Percentiles rank a stretch among this genome's conserved stretches.
Conservation (phyloP, 2,888 invertebrate species). For the Axea sp. region DNA sequence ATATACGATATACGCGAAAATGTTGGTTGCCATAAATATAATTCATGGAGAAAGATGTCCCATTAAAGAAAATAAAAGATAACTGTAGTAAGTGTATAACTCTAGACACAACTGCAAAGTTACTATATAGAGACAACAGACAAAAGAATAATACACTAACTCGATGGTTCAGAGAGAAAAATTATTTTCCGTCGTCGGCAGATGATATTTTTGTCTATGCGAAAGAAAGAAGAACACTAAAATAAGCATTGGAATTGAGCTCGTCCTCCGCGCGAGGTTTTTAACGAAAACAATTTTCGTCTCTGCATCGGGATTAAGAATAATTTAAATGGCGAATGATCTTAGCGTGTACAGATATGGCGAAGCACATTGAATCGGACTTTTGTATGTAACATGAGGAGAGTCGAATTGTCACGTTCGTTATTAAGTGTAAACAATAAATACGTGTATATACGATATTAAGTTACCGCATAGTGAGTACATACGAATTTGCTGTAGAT, state of each 20-base stretch:
- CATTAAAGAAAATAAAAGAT: conserved; percentile 34
- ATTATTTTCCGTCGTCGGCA: conserved; percentile 23
- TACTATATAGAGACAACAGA: conserved; percentile 34
- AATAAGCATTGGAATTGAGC: conserved; percentile 2
- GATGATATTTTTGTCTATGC: conserved; percentile 36
- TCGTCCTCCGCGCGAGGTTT: not conserved
- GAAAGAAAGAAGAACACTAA: not conserved
- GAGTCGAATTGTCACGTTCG: conserved; percentile 40
- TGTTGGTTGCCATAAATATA: conserved; percentile 53
- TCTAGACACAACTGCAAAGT: conserved; percentile 38
- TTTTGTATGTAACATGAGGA: conserved; percentile 58
- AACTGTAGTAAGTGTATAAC: conserved; percentile 57
- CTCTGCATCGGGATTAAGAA: conserved; percentile 26
- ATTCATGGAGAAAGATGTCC: conserved; percentile 48
- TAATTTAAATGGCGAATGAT: conserved; percentile 39
- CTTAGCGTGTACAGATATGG: conserved; percentile 56
- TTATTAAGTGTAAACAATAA: conserved; percentile 42
- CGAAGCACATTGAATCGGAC: conserved; percentile 60
- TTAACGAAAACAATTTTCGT: conserved; percentile 26
- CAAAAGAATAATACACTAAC: conserved; percentile 5
- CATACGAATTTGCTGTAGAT: conserved; percentile 29
- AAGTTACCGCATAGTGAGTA: conserved; percentile 29
- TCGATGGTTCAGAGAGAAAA: conserved; percentile 35
- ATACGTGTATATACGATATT: conserved; percentile 48
- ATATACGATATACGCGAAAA: conserved; percentile 30